Evolutionary conservation across 2,113 vertebrate species (phyloP), one percentile per base, ranked within the genome.

Genomic region (Hyperopisus bebe): DNA sequence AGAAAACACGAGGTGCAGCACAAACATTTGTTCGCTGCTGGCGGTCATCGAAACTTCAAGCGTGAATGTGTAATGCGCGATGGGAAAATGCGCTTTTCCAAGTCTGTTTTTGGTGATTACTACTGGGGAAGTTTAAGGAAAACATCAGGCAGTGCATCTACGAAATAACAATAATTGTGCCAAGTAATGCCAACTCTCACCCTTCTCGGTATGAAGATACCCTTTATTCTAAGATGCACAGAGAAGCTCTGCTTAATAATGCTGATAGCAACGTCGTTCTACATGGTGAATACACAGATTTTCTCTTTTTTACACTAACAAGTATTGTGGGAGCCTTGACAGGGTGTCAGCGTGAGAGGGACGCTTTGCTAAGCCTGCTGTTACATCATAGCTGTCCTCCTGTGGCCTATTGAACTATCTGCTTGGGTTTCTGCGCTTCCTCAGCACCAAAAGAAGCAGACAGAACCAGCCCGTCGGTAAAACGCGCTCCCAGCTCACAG

Each of bases 341-440:
- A 10, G 39, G 47, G 88, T 82, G 70, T 47, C 47, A 11, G 55
- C 9, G 77, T 85, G 77, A 66, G 31, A 87, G 62, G 47, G 74
- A 53, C 27, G 88, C 88, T 80, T 82, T 89, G 46, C 47, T 53
- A 31, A 51, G 47, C n/a, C 62, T 80, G 15, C n/a, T 51, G 82
- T 92, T 92, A 90, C 92, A 90, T 92, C 92, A 92, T 55, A 87
- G 91, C 92, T 94, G 94, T 95, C 94, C 94, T 94, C 93, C 90
- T 91, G 89, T 96, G 95, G 93, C 95, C 95, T 92, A 96, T 92
- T 96, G 95, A 96, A 95, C 95, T 94, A 92, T 92, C 94, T 94
- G 91, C 91, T 77, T 58, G 91, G 92, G 92, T 91, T 88, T 91
- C 90, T 91, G 90, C 93, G 90, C 94, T 90, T 93, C 92, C 92